A percentile compares a stretch with the other conserved stretches of the same genome.
These are phyloP conservation scores for Silurus meridionalis DNA, from an alignment of 2,113 vertebrate genomes.

Conservation along the genomic window DNA sequence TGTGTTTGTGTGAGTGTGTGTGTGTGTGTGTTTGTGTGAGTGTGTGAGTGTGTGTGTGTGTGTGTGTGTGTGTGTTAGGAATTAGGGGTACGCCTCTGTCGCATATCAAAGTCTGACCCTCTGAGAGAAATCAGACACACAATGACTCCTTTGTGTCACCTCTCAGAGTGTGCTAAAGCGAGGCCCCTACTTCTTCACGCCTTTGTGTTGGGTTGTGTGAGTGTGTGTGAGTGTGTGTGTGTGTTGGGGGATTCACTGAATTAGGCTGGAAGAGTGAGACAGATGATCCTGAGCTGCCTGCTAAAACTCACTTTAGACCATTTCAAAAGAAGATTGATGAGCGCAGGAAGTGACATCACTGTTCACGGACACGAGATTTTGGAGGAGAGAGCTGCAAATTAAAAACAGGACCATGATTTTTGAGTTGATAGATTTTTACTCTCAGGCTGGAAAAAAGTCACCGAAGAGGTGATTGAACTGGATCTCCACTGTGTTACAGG, in stretches of 20 bases:
- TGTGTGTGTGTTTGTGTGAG: neutral
- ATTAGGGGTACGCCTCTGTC: neutral
- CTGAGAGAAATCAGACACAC: conserved; percentile 50
- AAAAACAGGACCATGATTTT: too few species aligned
- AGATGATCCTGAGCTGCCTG: conserved; percentile 33
- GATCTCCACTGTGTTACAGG: neutral
- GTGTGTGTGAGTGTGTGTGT: too few species aligned
- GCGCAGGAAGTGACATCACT: neutral
- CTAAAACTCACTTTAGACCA: neutral
- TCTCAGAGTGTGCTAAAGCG: neutral
- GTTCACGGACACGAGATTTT: neutral
- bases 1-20: neutral
- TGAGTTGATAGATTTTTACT: too few species aligned
- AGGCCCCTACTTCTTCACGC: conserved; percentile 28
- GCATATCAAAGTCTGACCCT: conserved; percentile 50
- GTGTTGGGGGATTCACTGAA: conserved; percentile 27
- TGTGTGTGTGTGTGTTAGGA: conserved; percentile 18
- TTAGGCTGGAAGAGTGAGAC: conserved; percentile 1
- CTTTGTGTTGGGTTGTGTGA: conserved; percentile 18
- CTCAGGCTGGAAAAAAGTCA: too few species aligned
- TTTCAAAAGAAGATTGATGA: neutral
- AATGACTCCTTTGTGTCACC: conserved; percentile 55
- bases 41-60: conserved; percentile 8
- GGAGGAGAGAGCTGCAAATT: too few species aligned
- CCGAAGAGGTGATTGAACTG: too few species aligned